phyloP scores from a whole-genome alignment of 2,113 vertebrate species.

The Thalassarche chlororhynchos region DNA sequence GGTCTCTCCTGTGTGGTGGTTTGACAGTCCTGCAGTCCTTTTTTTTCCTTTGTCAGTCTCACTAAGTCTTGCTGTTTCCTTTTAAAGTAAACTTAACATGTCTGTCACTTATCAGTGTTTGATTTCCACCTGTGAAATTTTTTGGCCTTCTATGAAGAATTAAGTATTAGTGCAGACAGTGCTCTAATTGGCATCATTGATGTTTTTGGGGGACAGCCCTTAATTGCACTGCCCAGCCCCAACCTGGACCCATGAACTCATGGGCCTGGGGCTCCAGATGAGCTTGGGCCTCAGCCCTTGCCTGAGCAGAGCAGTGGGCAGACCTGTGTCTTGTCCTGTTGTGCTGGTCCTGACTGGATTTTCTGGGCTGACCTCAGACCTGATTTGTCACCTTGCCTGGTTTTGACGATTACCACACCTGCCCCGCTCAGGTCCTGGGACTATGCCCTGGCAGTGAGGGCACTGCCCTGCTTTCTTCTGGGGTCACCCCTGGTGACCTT shows the following conservation, averaged over 20 bases:
- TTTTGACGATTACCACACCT: not conserved
- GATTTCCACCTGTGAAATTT: not conserved
- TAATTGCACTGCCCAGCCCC: not conserved
- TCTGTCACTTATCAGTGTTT: not conserved
- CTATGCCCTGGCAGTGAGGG: not conserved
- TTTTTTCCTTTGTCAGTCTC: not conserved
- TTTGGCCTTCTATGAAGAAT: not conserved
- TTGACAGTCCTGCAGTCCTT: not conserved
- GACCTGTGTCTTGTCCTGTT: not conserved
- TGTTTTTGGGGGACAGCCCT: not conserved
- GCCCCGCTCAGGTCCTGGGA: not conserved
- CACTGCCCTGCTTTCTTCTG: not conserved
- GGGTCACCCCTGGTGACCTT: not conserved
- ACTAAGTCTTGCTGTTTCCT: not conserved
- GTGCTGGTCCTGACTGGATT: not conserved
- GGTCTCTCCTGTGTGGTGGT: not conserved
- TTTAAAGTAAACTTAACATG: not conserved
- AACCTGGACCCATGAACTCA: rapidly evolving
- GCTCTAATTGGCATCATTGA: not conserved
- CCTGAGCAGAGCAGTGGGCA: not conserved
- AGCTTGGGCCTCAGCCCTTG: not conserved
- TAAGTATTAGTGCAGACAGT: not conserved
- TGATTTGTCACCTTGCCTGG: not conserved
- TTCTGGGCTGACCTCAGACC: not conserved
- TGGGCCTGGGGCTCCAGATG: not conserved